phyloP scores from a whole-genome alignment of 2,113 vertebrate species.

The Hiodon tergisus region DNA sequence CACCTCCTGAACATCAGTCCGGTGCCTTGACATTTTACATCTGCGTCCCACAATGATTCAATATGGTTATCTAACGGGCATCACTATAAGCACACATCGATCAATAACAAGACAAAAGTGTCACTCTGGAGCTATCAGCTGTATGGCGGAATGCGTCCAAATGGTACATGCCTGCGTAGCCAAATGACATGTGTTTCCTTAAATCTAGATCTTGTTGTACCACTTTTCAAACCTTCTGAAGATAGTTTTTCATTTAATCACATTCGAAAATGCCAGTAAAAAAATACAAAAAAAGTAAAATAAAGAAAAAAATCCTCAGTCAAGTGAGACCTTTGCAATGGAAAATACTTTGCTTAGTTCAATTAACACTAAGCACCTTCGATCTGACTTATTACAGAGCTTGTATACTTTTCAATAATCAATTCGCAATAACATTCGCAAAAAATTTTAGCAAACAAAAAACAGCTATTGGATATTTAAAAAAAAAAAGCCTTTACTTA shows the following conservation, averaged over 20 bases:
- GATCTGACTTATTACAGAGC: no score
- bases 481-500: no score
- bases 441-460: no score
- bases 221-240: not conserved
- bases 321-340: not conserved
- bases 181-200: not conserved
- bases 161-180: not conserved
- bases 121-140: not conserved
- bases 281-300: slow-evolving; percentile 2
- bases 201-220: not conserved
- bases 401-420: no score
- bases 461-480: no score
- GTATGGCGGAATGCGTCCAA: not conserved
- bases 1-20: not conserved
- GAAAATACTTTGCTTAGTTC: no score
- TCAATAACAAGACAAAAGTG: not conserved
- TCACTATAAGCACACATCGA: not conserved
- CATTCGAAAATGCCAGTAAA: no score
- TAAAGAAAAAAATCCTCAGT: not conserved
- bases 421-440: no score
- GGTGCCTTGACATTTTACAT: slow-evolving; percentile 1
- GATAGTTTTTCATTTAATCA: not conserved
- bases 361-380: not conserved
- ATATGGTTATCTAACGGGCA: not conserved
- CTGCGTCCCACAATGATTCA: not conserved